Percentiles rank a stretch among this genome's conserved stretches.
phyloP scores from a whole-genome alignment of 2,113 vertebrate species.

The Neomonachus schauinslandi region DNA sequence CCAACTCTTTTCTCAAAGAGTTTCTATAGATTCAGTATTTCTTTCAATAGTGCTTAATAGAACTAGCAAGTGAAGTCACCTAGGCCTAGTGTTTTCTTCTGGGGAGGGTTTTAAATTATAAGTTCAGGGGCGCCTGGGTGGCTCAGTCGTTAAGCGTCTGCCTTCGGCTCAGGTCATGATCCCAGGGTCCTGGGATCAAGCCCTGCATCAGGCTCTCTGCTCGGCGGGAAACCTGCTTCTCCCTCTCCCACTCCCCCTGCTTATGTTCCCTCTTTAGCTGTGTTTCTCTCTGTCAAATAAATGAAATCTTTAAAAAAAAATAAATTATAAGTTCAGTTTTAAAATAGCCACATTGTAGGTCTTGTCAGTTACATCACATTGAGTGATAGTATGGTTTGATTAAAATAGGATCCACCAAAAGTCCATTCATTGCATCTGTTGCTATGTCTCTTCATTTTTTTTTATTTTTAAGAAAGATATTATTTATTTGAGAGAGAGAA shows the following conservation, averaged over 20 bases:
- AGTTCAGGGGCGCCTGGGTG: background rate
- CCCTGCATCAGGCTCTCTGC: too few relatives aligned
- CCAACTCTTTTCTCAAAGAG: background rate
- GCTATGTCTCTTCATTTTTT: background rate
- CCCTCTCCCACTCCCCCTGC: too few relatives aligned
- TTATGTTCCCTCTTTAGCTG: too few relatives aligned
- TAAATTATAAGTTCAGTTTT: constrained; percentile 23
- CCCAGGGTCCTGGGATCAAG: too few relatives aligned
- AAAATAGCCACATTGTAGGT: background rate
- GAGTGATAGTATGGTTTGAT: background rate
- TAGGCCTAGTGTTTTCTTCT: background rate
- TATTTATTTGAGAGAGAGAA: background rate
- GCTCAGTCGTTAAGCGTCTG: too few relatives aligned
- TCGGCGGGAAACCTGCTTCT: too few relatives aligned
- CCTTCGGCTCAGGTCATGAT: too few relatives aligned
- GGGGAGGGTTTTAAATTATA: background rate
- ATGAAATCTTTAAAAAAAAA: too few relatives aligned
- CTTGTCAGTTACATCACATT: background rate
- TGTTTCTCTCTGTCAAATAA: too few relatives aligned
- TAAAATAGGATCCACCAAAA: background rate
- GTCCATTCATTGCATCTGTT: background rate
- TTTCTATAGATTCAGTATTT: background rate
- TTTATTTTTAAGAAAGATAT: background rate
- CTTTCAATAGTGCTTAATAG: background rate
- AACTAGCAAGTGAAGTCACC: background rate